These are phyloP conservation scores for Eulimnadia texana DNA, from an alignment of 1,140 invertebrate species.

Conservation along the genomic window DNA sequence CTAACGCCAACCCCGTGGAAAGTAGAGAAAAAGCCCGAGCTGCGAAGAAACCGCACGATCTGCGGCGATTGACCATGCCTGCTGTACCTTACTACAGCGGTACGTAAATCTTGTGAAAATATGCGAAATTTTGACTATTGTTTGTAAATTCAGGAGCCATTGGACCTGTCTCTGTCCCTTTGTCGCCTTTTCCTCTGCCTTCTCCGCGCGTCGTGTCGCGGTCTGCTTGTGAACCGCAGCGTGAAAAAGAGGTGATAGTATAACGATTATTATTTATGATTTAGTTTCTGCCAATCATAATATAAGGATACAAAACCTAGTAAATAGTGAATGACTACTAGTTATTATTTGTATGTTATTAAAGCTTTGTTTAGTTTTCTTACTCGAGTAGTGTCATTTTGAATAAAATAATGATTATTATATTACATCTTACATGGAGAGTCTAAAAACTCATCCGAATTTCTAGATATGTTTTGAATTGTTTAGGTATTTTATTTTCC, in stretches of 20 bases:
- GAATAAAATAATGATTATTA: no score
- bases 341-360: no score
- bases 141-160: not conserved
- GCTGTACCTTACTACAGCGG: not conserved
- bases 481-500: constrained; percentile 36
- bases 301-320: not conserved
- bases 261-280: not conserved
- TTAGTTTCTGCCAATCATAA: not conserved
- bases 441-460: no score
- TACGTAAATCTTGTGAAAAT: not conserved
- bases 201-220: constrained; percentile 27
- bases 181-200: constrained; percentile 22
- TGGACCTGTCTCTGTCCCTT: not conserved
- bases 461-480: no score
- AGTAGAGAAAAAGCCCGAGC: not conserved
- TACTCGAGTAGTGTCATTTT: no score
- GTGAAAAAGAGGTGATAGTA: constrained; percentile 29
- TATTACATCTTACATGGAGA: no score
- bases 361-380: no score
- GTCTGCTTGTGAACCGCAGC: constrained; percentile 37
- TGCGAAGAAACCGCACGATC: not conserved
- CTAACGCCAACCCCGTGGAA: not conserved
- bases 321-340: no score
- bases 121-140: not conserved
- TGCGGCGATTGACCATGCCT: constrained; percentile 7